These are phyloP conservation scores for Gadopsis marmoratus DNA, from an alignment of 2,797 vertebrate species.

Conservation along the genomic window DNA sequence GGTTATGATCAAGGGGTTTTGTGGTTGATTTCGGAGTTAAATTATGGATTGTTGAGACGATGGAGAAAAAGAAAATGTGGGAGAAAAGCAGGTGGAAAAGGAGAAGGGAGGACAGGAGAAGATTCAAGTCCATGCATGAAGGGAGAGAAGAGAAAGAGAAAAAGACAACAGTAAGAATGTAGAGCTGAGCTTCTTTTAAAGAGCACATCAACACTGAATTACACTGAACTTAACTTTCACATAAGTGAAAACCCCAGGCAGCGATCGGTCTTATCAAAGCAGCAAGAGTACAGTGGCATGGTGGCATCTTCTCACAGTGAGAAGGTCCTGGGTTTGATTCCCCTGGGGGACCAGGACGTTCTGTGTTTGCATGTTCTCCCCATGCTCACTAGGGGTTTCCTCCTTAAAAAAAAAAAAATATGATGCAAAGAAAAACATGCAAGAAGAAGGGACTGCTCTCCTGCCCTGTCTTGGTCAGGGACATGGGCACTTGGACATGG, in stretches of 20 bases:
- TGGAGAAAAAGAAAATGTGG: background rate
- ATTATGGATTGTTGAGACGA: background rate
- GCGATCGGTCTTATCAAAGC: background rate
- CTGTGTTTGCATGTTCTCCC: no score
- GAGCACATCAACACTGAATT: constrained; percentile 3
- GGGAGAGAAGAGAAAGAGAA: constrained; percentile 43
- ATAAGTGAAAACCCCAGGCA: background rate
- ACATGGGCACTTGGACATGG: no score
- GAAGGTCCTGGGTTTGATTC: no score
- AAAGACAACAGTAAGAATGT: constrained; percentile 54
- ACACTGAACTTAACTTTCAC: constrained; percentile 4
- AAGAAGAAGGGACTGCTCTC: no score
- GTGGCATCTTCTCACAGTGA: no score
- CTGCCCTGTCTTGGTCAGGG: no score
- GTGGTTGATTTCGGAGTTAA: constrained; percentile 3
- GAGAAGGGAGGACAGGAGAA: constrained; percentile 17
- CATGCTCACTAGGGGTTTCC: no score
- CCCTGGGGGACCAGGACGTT: no score
- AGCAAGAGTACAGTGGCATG: background rate
- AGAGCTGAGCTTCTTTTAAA: constrained; percentile 15
- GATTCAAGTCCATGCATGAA: constrained; percentile 34
- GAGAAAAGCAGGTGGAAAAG: background rate
- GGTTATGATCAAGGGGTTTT: constrained; percentile 30
- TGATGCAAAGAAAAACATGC: no score
- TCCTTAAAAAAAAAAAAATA: no score